Base-by-base conservation (phyloP, 2,797 vertebrate species). In the Mastacembelus armatus region DNA sequence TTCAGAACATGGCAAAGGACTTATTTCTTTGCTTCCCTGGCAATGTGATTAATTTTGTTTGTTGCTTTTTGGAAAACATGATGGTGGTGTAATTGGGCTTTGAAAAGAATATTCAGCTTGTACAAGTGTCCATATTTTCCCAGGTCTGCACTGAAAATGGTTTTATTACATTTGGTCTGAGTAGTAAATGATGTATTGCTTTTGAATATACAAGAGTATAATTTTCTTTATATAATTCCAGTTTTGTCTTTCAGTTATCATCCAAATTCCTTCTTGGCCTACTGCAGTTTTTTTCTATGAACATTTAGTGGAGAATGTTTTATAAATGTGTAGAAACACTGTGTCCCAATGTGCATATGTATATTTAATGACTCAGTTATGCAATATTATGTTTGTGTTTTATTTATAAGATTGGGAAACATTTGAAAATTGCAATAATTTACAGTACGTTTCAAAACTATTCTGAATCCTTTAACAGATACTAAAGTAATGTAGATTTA, bases 341-440 rank as follows among this genome's bases (percentile, higher is more conserved):
- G 52, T 51, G 62, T 87, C 78, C 78, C 77, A 78, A 64, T 77
- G 64, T 52, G 42, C 80, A 76, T 59, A 83, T 88, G 69, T 77
- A 86, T 84, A 79, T 90, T 89, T 85, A 71, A 83, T 84, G 60
- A 58, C 50, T 59, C 72, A 62, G 72, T 82, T 81, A 77, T 83
- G 77, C 83, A 70, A 51, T 81, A 81, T 82, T 81, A 80, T 77
- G 47, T 33, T 71, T 71, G 54, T 86, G 71, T 72, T 67, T 87
- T 85, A 87, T 87, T 87, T 56, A 86, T 85, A 60, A 63, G 44
- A 57, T 29, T 60, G 40, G 59, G 58, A 38, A 67, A 58, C 59
- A 66, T 69, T 69, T 67, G 22, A 40, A 74, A 69, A 74, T 36
- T 60, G 69, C 50, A 60, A 42, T 58, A 51, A 57, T 77, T 58